phyloP scores from a whole-genome alignment of 2,888 invertebrate species.

The Pseudococcus longispinus region DNA sequence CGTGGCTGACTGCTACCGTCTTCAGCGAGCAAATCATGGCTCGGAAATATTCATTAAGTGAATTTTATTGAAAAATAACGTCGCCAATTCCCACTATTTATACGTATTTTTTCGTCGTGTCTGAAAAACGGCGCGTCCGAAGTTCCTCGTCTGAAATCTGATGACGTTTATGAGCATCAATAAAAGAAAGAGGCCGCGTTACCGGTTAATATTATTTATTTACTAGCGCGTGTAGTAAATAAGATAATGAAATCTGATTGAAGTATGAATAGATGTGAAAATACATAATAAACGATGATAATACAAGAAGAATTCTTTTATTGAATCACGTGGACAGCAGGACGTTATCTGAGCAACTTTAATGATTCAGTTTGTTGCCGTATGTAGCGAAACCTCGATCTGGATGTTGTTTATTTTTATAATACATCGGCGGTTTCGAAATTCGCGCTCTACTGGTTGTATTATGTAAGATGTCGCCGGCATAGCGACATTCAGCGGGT shows the following conservation, averaged over 20 bases:
- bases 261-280: slow-evolving; percentile 39
- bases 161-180: slow-evolving; percentile 30
- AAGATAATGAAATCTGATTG: slow-evolving; percentile 46
- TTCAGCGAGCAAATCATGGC: neutral
- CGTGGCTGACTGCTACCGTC: neutral
- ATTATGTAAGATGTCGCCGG: neutral
- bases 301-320: slow-evolving; percentile 33
- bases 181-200: slow-evolving; percentile 33
- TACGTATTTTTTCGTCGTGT: neutral
- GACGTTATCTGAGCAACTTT: slow-evolving; percentile 21
- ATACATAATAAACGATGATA: slow-evolving; percentile 32
- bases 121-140: neutral
- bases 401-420: neutral
- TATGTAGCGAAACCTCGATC: slow-evolving; percentile 1
- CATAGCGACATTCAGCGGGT: neutral
- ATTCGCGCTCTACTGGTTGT: neutral
- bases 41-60: neutral
- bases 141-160: neutral
- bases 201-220: slow-evolving; percentile 45
- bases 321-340: slow-evolving; percentile 44
- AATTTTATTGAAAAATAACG: neutral
- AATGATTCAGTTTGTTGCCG: slow-evolving; percentile 19
- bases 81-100: neutral
- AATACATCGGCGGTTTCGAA: neutral
- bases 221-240: slow-evolving; percentile 43